phyloP scores from a whole-genome alignment of 2,888 invertebrate species.

The Leptogaster cylindrica region DNA sequence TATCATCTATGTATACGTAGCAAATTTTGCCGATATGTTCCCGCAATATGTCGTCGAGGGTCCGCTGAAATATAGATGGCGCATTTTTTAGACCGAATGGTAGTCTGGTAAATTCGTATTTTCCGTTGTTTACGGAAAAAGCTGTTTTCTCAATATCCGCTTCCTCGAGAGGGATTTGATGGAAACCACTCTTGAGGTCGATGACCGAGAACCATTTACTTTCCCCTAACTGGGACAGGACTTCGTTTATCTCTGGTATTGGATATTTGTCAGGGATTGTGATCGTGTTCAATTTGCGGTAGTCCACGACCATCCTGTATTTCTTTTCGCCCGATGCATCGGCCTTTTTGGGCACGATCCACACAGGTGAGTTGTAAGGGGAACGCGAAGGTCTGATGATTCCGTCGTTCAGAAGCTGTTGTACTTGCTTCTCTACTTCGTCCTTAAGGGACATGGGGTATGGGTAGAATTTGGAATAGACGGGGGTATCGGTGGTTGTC shows the following conservation, averaged over 20 bases:
- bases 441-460: slow-evolving; percentile 21
- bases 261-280: slow-evolving; percentile 42
- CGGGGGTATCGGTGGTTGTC: slow-evolving; percentile 10
- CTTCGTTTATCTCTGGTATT: slow-evolving; percentile 34
- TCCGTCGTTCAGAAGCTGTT: slow-evolving; percentile 34
- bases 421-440: slow-evolving; percentile 34
- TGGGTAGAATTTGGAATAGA: slow-evolving; percentile 38
- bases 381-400: slow-evolving; percentile 40
- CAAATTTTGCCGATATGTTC: slow-evolving; percentile 43
- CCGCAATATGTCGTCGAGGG: slow-evolving; percentile 42
- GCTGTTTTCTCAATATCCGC: slow-evolving; percentile 6
- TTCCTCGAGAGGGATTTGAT: slow-evolving; percentile 16
- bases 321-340: slow-evolving; percentile 37
- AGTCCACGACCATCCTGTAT: slow-evolving; percentile 42
- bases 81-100: slow-evolving; percentile 16
- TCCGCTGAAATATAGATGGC: slow-evolving; percentile 23
- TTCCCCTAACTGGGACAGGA: background rate
- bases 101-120: slow-evolving; percentile 3
- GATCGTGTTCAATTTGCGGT: slow-evolving; percentile 40
- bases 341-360: slow-evolving; percentile 33
- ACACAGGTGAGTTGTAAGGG: no score
- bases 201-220: background rate
- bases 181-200: slow-evolving; percentile 16
- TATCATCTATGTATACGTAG: slow-evolving; percentile 46
- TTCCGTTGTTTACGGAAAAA: slow-evolving; percentile 8